Conservation (phyloP, 2,888 invertebrate genomes). For the Pyrochroa serraticornis region DNA sequence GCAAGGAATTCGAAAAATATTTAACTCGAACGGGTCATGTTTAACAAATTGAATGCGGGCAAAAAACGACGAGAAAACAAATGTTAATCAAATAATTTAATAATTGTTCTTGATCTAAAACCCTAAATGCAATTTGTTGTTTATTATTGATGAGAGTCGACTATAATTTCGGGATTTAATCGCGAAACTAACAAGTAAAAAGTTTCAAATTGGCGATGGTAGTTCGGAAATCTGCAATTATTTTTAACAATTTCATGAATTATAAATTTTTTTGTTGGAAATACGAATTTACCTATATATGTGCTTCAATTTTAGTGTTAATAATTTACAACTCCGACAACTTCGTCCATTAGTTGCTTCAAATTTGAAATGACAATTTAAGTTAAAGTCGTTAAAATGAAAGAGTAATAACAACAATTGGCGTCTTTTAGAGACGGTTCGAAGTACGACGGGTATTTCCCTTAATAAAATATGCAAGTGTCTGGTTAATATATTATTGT, state of each 20-base stretch:
- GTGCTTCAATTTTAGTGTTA: too few relatives aligned
- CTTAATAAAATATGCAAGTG: neutral
- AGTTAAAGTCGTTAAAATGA: neutral
- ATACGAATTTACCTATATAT: too few relatives aligned
- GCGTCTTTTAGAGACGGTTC: neutral
- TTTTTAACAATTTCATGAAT: too few relatives aligned
- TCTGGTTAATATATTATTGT: neutral
- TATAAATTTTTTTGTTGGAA: too few relatives aligned
- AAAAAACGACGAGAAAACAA: conserved; percentile 1
- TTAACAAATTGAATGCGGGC: conserved; percentile 37
- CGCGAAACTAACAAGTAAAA: too few relatives aligned
- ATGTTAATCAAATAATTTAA: neutral
- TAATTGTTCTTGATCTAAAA: neutral
- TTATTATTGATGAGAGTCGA: too few relatives aligned
- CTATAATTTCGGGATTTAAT: too few relatives aligned
- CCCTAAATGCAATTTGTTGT: neutral
- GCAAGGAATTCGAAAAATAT: conserved; percentile 44
- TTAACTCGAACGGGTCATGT: conserved; percentile 40
- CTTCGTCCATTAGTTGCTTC: too few relatives aligned
- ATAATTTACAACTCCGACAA: too few relatives aligned
- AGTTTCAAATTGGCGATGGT: too few relatives aligned
- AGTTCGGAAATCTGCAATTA: too few relatives aligned
- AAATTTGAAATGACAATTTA: neutral
- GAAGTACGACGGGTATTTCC: neutral
- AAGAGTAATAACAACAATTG: neutral